phyloP scores from a whole-genome alignment of 1,140 invertebrate species.

The Drosophila quadrilineata region DNA sequence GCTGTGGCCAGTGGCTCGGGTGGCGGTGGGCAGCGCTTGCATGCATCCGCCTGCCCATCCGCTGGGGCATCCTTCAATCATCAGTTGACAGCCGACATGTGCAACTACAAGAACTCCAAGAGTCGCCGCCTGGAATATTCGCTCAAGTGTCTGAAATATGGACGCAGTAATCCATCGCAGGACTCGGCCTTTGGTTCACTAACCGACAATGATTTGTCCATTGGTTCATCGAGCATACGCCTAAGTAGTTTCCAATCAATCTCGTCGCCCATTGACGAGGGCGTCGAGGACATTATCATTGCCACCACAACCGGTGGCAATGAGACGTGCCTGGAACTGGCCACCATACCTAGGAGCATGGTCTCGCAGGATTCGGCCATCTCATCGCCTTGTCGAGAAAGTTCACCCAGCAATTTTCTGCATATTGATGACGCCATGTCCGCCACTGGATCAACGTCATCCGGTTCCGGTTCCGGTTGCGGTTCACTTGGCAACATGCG shows the following conservation, averaged over 20 bases:
- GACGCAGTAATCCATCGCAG: conserved; percentile 81
- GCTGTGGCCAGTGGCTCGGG: conserved; percentile 61
- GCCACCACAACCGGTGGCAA: conserved; percentile 78
- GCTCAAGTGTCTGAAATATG: conserved; percentile 77
- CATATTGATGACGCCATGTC: conserved; percentile 74
- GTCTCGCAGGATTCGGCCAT: conserved; percentile 80
- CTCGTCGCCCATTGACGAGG: conserved; percentile 80
- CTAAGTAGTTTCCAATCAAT: conserved; percentile 80
- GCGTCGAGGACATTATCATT: conserved; percentile 80
- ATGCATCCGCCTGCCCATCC: conserved; percentile 36
- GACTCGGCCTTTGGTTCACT: conserved; percentile 80
- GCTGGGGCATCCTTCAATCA: conserved; percentile 66
- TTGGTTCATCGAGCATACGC: conserved; percentile 75
- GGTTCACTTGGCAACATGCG: conserved; percentile 57
- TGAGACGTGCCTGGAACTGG: conserved; percentile 73
- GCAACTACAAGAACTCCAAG: conserved; percentile 81
- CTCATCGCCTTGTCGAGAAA: conserved; percentile 75
- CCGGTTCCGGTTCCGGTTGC: conserved; percentile 63
- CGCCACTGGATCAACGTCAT: conserved; percentile 59
- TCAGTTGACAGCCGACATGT: conserved; percentile 78
- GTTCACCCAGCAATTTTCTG: conserved; percentile 74
- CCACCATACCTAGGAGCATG: conserved; percentile 73
- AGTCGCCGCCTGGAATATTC: conserved; percentile 79
- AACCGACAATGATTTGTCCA: conserved; percentile 80
- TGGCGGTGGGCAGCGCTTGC: conserved; percentile 34